A percentile compares a stretch with the other conserved stretches of the same genome.
Conservation (phyloP, 2,113 vertebrate genomes). For the Craseonycteris thonglongyai region DNA sequence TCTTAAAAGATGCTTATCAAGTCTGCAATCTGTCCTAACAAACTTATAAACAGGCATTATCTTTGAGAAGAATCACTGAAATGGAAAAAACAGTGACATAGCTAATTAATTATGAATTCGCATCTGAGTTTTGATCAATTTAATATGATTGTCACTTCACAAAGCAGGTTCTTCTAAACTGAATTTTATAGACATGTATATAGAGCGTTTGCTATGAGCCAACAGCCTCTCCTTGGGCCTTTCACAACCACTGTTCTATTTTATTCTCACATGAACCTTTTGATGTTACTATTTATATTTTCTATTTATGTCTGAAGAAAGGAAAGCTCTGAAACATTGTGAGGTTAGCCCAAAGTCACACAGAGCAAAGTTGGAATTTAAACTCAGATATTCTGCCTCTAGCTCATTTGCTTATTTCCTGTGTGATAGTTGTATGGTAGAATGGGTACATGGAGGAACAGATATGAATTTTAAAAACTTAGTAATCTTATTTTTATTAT, state of each 20-base stretch:
- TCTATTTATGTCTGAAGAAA: neutral
- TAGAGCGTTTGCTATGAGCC: neutral
- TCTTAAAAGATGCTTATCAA: constrained; percentile 8
- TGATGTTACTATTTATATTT: neutral
- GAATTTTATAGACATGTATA: neutral
- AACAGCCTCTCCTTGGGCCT: neutral
- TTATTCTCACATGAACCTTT: neutral
- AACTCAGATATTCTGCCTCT: neutral
- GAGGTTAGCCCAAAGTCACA: neutral
- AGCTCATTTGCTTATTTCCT: neutral
- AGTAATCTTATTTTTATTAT: neutral
- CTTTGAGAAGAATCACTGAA: neutral
- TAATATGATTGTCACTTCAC: neutral
- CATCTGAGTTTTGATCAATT: neutral
- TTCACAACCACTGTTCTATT: neutral
- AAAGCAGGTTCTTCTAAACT: neutral
- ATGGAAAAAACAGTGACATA: neutral
- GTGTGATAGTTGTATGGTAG: neutral
- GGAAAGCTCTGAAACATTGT: neutral
- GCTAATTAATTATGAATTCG: neutral
- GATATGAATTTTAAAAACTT: neutral
- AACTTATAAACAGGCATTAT: neutral
- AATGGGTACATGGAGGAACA: neutral
- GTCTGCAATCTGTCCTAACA: neutral
- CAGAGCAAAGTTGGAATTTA: neutral